A percentile compares a stretch with the other conserved stretches of the same genome.
phyloP scores from a whole-genome alignment of 2,113 vertebrate species.

The Nothoprocta pentlandii region DNA sequence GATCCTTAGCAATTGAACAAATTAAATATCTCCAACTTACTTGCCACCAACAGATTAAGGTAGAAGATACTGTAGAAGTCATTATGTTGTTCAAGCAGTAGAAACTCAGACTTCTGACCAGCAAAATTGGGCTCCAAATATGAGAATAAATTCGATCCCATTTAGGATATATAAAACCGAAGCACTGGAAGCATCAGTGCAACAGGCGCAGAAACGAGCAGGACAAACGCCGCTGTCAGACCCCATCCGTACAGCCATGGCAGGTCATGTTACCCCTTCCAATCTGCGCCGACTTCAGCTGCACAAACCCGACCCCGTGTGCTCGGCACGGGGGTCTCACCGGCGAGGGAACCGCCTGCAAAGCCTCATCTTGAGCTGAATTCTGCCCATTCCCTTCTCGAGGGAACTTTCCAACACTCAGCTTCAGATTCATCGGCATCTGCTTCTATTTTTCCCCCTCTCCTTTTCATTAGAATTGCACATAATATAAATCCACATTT shows the following conservation, averaged over 20 bases:
- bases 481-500: neutral
- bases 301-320: neutral
- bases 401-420: neutral
- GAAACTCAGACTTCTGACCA: neutral
- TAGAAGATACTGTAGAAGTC: neutral
- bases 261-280: neutral
- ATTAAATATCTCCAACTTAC: neutral
- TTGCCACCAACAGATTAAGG: neutral
- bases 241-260: neutral
- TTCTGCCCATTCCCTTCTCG: neutral
- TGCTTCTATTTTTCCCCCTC: neutral
- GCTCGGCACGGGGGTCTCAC: neutral
- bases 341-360: neutral
- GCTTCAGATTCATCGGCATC: neutral
- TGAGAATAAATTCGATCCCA: neutral
- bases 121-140: neutral
- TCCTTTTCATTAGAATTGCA: neutral
- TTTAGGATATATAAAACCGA: neutral
- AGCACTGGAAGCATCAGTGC: neutral
- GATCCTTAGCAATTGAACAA: neutral
- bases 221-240: neutral
- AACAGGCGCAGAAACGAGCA: neutral
- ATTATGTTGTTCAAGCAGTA: neutral
- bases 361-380: neutral
- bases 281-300: fast-evolving